Base-by-base conservation (phyloP, 2,113 vertebrate genomes). In the Prolemur simus region DNA sequence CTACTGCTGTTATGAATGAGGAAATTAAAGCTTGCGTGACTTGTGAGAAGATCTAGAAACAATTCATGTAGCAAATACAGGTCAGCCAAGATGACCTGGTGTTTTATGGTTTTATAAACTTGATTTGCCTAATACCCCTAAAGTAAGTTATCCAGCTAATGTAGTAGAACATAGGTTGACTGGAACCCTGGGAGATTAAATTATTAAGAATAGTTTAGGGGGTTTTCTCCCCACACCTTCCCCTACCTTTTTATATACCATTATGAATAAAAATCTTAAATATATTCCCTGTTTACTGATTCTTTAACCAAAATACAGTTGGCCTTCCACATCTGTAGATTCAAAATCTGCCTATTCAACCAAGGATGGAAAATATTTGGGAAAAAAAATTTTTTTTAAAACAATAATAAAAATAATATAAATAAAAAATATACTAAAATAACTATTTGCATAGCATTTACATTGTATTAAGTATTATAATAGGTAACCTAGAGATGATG, bases 81-180 rank as follows among this genome's bases (percentile, higher is more conserved):
- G 56, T 42, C 66, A 64, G 13, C 37, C 42, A 88, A 60, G 52
- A 63, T 86, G 45, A 93, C 25, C 71, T 92, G 34, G 42, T 64
- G 21, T 89, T 89, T 82, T 47, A 91, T 77, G 60, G 6, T 85
- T 88, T 17, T 89, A 6, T 93, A 60, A 69, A 89, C 54, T 95
- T 82, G 32, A 91, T 78, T 93, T 96, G 69, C 56, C 47, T 49
- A 29, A n/a, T 64, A 84, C 63, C 13, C 29, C 32, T 49, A 69
- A 87, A 92, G 77, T 68, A 74, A 94, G 6, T 74, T 92, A 56
- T 42, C n/a, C 71, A 95, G 32, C 76, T 96, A 68, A 39, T 91
- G 49, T 0, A 93, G 10, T 84, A 86, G 66, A 87, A 85, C 7
- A 69, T 47, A 56, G 42, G 5, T 73, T 77, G 60, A 34, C 20